Base-by-base conservation (phyloP, 1,140 invertebrate genomes). In the Dreissena polymorpha region DNA sequence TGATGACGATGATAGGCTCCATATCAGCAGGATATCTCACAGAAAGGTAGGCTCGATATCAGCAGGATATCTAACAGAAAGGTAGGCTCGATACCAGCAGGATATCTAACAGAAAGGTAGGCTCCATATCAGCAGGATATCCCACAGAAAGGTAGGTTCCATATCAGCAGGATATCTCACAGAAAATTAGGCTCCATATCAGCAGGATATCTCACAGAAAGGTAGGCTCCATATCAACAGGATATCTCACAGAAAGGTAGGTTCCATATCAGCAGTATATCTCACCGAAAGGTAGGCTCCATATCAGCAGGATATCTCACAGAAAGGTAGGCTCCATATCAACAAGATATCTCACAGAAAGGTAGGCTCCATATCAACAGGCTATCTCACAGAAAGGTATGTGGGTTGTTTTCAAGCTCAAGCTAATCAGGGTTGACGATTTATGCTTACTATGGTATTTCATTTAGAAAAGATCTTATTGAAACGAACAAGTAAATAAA, bases 1-100 rank as follows among this genome's bases (percentile, higher is more conserved):
- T 94, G 25, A 93, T 94, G 90, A 93, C 93, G 0, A 90, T 94
- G 14, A 88, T 94, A 3, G 94, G 94, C 51, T 94, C 94, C 18
- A 92, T 93, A 60, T 89, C 92, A 10, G 93, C 93, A 29, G 94
- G 94, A 27, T 90, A 92, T 68, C 86, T 94, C 18, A 92, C 92
- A 10, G 90, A 93, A 83, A 94, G 91, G 93, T 94, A 87, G 90
- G 91, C 87, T 18, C 23, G 25, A 50, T 12, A 12, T 55, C 53
- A 55, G n/a, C n/a, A n/a, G n/a, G n/a, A n/a, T n/a, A n/a, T n/a
- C n/a, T n/a, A n/a, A n/a, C n/a, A n/a, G n/a, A n/a, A n/a, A n/a
- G 14, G 88, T 94, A 3, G 94, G 94, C 51, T 94, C 94, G 16
- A 92, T 93, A 60, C 89, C 92, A 10, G 93, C 93, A 29, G 94